Conservation (phyloP, 1,140 invertebrate species). For the Augochlora pura region DNA sequence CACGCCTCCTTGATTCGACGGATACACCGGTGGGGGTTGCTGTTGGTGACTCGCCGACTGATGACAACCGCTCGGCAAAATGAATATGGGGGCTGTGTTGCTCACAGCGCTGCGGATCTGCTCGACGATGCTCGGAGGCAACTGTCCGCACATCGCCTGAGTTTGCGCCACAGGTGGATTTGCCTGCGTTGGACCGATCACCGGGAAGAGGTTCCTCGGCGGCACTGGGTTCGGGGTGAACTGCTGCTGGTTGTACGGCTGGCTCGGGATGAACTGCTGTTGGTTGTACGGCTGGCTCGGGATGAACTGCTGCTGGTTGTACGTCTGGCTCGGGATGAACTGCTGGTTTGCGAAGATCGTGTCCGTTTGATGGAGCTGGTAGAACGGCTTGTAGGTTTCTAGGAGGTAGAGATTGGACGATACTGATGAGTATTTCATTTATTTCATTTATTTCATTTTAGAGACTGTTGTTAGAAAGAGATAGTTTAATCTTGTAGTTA, state of each 20-base stretch:
- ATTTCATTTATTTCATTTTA: too few species aligned
- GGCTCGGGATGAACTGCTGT: conserved; percentile 13
- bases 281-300: conserved; percentile 8
- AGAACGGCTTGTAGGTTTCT: conserved; percentile 25
- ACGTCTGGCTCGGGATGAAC: too few species aligned
- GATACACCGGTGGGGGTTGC: conserved; percentile 20
- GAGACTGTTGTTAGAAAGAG: too few species aligned
- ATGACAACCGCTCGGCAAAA: conserved; percentile 67
- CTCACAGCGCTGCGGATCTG: conserved; percentile 65
- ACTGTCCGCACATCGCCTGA: conserved; percentile 28
- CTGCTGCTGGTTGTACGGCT: conserved; percentile 12
- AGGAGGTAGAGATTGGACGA: too few species aligned
- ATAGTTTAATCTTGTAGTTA: too few species aligned
- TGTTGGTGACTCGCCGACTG: conserved; percentile 40
- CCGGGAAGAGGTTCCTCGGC: not conserved
- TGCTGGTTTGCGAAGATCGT: too few species aligned
- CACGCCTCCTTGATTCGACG: conserved; percentile 4
- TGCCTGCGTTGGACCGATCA: conserved; percentile 4
- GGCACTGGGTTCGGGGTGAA: conserved; percentile 1
- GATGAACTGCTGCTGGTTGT: too few species aligned
- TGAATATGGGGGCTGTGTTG: conserved; percentile 70
- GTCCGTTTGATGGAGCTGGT: too few species aligned
- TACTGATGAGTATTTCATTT: too few species aligned
- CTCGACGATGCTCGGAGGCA: conserved; percentile 65
- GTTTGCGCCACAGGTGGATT: not conserved